Evolutionary conservation across 1,140 invertebrate genomes (phyloP).

Genomic region (Camponotus pennsylvanicus): DNA sequence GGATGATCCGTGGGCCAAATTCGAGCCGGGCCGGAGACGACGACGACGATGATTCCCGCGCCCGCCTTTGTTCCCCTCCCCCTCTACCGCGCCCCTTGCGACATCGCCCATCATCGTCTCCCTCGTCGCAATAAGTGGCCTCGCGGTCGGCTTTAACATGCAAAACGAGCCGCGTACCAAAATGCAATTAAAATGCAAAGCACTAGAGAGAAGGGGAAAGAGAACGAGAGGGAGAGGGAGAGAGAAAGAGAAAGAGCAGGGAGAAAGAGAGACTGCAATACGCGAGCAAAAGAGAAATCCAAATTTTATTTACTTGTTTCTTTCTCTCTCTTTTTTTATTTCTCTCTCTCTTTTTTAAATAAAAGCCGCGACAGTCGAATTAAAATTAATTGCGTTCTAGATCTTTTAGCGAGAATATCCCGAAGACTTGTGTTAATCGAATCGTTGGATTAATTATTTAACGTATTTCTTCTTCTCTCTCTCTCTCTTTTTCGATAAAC

Average conservation of each 20-base stretch:
- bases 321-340: constrained; percentile 1
- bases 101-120: background rate
- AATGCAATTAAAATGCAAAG: constrained; percentile 61
- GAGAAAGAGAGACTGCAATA: too few species aligned
- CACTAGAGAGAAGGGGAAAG: constrained; percentile 4
- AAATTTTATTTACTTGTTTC: constrained; percentile 47
- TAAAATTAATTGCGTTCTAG: constrained; percentile 58
- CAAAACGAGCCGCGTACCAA: constrained; percentile 39
- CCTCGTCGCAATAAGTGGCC: constrained; percentile 28
- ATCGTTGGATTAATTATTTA: constrained; percentile 57
- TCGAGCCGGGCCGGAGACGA: constrained; percentile 26
- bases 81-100: background rate
- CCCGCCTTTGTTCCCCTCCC: background rate
- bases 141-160: constrained; percentile 50
- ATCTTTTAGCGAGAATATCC: constrained; percentile 42
- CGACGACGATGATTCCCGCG: constrained; percentile 1
- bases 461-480: background rate
- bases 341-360: background rate
- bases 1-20: constrained; percentile 63
- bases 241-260: background rate
- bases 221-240: background rate
- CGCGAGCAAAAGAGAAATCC: background rate
- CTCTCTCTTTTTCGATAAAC: constrained; percentile 6
- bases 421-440: constrained; percentile 50
- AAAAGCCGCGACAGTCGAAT: constrained; percentile 46